These are phyloP conservation scores for Dusona sp. DNA, from an alignment of 2,888 invertebrate species.

Conservation along the genomic window DNA sequence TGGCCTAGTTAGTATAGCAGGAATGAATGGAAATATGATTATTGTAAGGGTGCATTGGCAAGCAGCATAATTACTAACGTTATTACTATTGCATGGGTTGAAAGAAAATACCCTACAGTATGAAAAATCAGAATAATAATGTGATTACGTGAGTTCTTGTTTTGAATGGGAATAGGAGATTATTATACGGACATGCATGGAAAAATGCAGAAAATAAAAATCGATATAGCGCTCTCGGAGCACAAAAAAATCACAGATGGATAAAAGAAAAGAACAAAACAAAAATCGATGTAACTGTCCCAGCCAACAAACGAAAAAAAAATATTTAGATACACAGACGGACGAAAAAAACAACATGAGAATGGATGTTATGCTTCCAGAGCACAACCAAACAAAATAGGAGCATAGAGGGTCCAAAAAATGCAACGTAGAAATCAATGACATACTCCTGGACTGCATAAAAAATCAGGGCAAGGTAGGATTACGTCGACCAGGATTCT, in stretches of 20 bases:
- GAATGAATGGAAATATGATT: constrained; percentile 1
- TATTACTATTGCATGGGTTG: neutral
- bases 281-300: neutral
- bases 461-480: neutral
- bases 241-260: neutral
- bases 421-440: neutral
- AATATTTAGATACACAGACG: neutral
- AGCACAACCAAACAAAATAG: neutral
- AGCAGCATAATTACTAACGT: neutral
- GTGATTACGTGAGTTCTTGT: neutral
- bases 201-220: neutral
- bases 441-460: neutral
- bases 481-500: neutral
- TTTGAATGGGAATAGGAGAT: neutral
- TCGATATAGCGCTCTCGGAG: neutral
- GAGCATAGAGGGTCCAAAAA: neutral
- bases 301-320: neutral
- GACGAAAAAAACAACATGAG: neutral
- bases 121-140: neutral
- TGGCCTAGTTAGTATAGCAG: neutral
- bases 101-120: neutral
- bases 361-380: neutral
- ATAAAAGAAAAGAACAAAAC: neutral
- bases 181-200: neutral
- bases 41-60: neutral